Evolutionary conservation across 2,113 vertebrate species (phyloP).

Genomic region (Panthera uncia): DNA sequence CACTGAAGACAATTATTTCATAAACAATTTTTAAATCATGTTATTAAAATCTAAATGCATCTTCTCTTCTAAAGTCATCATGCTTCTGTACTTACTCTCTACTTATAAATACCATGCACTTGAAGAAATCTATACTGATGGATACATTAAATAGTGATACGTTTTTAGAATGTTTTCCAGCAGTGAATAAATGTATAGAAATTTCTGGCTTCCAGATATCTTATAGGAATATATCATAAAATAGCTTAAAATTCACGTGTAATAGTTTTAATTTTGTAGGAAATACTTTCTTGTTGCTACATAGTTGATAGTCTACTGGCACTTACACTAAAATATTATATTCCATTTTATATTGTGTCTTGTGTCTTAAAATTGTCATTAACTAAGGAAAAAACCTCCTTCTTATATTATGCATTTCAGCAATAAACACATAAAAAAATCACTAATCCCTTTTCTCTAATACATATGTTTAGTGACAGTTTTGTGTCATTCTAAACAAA

Average conservation of each 20-base stretch:
- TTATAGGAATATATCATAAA: background rate
- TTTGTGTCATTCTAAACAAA: background rate
- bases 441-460: background rate
- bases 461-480: background rate
- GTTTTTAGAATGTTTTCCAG: background rate
- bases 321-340: background rate
- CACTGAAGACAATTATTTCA: background rate
- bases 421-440: background rate
- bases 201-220: background rate
- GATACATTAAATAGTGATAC: background rate
- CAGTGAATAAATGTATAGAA: background rate
- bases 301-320: background rate
- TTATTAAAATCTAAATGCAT: background rate
- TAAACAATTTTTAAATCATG: background rate
- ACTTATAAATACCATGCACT: background rate
- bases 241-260: background rate
- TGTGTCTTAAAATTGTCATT: background rate
- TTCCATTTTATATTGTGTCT: background rate
- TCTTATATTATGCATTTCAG: background rate
- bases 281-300: background rate
- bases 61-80: background rate
- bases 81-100: background rate
- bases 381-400: background rate
- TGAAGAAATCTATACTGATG: background rate
- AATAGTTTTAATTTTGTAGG: background rate